These are phyloP conservation scores for Lacerta viridis DNA, from an alignment of 2,797 vertebrate species.

Conservation along the genomic window DNA sequence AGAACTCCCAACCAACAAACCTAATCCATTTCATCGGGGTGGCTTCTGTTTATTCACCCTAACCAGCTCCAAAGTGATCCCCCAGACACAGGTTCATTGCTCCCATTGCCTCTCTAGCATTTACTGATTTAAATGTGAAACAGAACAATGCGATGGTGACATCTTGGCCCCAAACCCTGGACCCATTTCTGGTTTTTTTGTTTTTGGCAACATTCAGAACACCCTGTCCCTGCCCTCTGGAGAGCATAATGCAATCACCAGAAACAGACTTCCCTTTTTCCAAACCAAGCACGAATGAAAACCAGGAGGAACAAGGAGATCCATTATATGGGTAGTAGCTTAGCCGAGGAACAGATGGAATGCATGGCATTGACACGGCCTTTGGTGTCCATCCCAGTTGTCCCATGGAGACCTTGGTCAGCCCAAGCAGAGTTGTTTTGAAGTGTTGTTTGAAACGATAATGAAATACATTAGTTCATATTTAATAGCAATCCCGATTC, in stretches of 20 bases:
- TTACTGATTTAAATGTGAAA: background rate
- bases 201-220: background rate
- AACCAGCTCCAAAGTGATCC: background rate
- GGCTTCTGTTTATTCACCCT: background rate
- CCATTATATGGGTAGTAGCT: background rate
- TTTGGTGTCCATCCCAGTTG: background rate
- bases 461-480: slow-evolving; percentile 31
- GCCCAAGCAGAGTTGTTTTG: background rate
- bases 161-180: background rate
- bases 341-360: background rate
- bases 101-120: background rate
- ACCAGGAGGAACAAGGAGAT: background rate
- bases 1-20: background rate
- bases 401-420: background rate
- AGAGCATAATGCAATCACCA: background rate
- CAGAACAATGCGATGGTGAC: background rate
- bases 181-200: background rate
- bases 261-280: background rate
- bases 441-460: slow-evolving; percentile 28
- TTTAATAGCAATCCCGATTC: slow-evolving; percentile 27
- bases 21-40: background rate
- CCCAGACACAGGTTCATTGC: background rate
- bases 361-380: background rate
- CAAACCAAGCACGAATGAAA: background rate
- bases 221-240: background rate